Evolutionary conservation across 23 tunicate genomes (phyloP).

Genomic region (Pegea sp.): DNA sequence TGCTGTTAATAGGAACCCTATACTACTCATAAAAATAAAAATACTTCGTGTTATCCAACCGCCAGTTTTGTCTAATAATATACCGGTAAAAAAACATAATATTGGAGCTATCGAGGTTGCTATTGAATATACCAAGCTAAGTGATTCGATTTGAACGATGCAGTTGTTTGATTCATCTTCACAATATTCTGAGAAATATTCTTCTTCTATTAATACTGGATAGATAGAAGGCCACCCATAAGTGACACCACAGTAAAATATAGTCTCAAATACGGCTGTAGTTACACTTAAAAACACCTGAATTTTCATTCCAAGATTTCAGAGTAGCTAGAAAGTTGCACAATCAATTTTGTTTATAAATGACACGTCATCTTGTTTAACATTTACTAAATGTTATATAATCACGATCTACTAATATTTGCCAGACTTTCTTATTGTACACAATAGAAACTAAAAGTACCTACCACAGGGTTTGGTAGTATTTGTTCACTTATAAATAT

Average conservation of each 20-base stretch:
- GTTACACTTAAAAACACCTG: no score
- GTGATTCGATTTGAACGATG: not conserved
- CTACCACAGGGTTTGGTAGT: no score
- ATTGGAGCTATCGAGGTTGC: not conserved
- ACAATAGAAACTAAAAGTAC: no score
- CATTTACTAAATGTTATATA: no score
- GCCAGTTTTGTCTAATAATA: not conserved
- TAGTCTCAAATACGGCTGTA: not conserved
- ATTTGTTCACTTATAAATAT: no score
- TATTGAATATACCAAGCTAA: not conserved
- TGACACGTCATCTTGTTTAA: no score
- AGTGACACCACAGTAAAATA: not conserved
- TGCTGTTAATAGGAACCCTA: not conserved
- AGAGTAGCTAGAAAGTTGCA: no score
- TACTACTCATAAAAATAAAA: not conserved
- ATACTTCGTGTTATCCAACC: not conserved
- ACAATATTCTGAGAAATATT: not conserved
- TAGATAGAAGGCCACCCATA: not conserved
- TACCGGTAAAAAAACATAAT: not conserved
- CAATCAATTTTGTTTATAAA: no score
- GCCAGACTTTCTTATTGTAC: no score
- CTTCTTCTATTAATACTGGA: not conserved
- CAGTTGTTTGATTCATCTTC: no score
- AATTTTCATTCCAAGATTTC: no score
- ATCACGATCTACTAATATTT: no score